Conservation (phyloP, 2,113 vertebrate genomes). For the Hippopotamus amphibius region DNA sequence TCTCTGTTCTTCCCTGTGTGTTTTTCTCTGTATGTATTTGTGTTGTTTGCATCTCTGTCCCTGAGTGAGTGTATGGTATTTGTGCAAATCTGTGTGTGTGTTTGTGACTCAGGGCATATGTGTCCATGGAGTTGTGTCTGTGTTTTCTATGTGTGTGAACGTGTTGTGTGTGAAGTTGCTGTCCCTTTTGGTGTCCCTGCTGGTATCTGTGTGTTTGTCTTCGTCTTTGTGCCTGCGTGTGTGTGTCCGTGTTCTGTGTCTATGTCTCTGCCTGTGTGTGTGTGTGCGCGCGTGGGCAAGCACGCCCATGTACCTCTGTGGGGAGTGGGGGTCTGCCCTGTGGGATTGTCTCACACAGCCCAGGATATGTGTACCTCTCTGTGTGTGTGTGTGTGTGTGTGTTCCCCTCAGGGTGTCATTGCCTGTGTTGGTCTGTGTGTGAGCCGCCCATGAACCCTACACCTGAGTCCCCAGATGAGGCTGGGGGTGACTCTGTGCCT, state of each 20-base stretch:
- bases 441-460: not conserved
- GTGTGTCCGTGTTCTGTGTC: not conserved
- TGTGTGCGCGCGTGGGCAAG: not conserved
- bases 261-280: not conserved
- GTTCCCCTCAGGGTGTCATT: no score
- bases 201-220: not conserved
- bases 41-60: not conserved
- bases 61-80: no score
- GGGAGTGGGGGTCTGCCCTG: no score
- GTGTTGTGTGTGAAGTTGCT: not conserved
- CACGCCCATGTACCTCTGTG: no score
- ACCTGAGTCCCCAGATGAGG: not conserved
- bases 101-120: not conserved
- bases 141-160: not conserved
- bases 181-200: not conserved
- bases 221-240: not conserved
- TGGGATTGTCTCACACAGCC: no score
- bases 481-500: no score
- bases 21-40: not conserved
- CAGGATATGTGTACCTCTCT: no score
- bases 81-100: not conserved
- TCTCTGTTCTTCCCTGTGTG: not conserved
- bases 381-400: not conserved
- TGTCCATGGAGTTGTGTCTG: not conserved
- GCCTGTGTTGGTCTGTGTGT: not conserved